These are phyloP conservation scores for Arnoldichthys spilopterus DNA, from an alignment of 2,797 vertebrate species.

Conservation along the genomic window DNA sequence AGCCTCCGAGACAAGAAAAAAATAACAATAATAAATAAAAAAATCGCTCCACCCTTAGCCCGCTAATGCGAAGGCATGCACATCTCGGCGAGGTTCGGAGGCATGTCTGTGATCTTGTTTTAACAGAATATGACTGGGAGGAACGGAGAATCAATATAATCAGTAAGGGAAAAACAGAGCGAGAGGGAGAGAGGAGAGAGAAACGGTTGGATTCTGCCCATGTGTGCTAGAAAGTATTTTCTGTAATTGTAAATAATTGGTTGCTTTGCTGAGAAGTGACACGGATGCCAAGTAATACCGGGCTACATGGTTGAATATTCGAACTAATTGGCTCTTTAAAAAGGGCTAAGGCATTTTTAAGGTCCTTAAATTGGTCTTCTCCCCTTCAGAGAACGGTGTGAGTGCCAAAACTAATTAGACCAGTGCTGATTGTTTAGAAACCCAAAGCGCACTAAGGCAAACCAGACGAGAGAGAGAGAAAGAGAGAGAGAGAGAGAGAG, in stretches of 20 bases:
- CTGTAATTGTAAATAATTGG: constrained; percentile 80
- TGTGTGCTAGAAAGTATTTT: constrained; percentile 68
- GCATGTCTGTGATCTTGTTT: constrained; percentile 54
- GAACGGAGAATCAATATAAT: constrained; percentile 57
- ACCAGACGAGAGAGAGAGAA: constrained; percentile 72
- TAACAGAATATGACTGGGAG: constrained; percentile 55
- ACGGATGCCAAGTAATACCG: constrained; percentile 70
- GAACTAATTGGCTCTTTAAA: constrained; percentile 83
- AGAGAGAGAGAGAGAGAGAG: too few species aligned
- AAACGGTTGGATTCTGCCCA: constrained; percentile 58
- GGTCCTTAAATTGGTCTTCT: constrained; percentile 80
- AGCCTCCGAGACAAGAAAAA: constrained; percentile 21
- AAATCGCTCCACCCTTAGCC: constrained; percentile 5
- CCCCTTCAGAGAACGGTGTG: constrained; percentile 74
- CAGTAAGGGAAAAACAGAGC: constrained; percentile 51
- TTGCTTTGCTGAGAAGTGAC: constrained; percentile 74
- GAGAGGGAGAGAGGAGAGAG: constrained; percentile 50
- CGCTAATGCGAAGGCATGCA: constrained; percentile 9
- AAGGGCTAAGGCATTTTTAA: constrained; percentile 79
- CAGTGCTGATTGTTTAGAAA: constrained; percentile 78
- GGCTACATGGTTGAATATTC: constrained; percentile 74
- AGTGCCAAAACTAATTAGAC: constrained; percentile 83
- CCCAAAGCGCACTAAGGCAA: constrained; percentile 72
- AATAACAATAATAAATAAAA: too few species aligned
- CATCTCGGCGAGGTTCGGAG: constrained; percentile 37